These are phyloP conservation scores for Amaurobius ferox DNA, from an alignment of 2,888 invertebrate genomes.

Conservation along the genomic window DNA sequence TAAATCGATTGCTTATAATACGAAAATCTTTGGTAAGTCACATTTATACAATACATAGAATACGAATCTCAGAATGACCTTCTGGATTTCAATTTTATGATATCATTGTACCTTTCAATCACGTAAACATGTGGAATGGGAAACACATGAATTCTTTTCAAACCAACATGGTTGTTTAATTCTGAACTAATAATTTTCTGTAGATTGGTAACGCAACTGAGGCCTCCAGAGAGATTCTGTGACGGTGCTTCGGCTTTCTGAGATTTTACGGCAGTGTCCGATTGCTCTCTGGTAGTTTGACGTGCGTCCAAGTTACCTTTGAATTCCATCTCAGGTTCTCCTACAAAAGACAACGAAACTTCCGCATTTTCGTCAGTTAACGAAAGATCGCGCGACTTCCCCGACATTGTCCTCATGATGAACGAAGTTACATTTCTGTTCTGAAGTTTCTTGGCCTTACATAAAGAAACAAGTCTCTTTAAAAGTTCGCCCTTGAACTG, in stretches of 20 bases:
- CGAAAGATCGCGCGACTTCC: conserved; percentile 12
- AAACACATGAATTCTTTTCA: conserved; percentile 40
- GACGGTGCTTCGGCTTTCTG: not conserved
- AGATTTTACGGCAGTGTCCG: not conserved
- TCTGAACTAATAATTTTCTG: not conserved
- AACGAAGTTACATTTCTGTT: conserved; percentile 23
- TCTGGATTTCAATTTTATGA: conserved; percentile 42
- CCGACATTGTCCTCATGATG: conserved; percentile 31
- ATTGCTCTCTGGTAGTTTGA: not conserved
- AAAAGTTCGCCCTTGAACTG: conserved; percentile 75
- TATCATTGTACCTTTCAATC: conserved; percentile 34
- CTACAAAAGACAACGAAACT: conserved; percentile 4
- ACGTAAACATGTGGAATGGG: conserved; percentile 77
- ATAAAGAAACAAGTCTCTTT: conserved; percentile 15
- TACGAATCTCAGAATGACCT: conserved; percentile 45
- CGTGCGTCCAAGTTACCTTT: not conserved
- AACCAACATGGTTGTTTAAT: conserved; percentile 4
- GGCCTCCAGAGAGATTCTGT: not conserved
- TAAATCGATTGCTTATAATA: too few relatives aligned
- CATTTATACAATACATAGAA: too few relatives aligned
- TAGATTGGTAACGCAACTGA: not conserved
- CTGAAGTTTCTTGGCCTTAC: conserved; percentile 15
- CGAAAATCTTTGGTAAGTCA: too few relatives aligned
- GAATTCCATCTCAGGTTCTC: not conserved
- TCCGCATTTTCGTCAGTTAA: conserved; percentile 30